A percentile compares a stretch with the other conserved stretches of the same genome.
Conservation (phyloP, 2,797 vertebrate genomes). For the Thamnophis elegans region DNA sequence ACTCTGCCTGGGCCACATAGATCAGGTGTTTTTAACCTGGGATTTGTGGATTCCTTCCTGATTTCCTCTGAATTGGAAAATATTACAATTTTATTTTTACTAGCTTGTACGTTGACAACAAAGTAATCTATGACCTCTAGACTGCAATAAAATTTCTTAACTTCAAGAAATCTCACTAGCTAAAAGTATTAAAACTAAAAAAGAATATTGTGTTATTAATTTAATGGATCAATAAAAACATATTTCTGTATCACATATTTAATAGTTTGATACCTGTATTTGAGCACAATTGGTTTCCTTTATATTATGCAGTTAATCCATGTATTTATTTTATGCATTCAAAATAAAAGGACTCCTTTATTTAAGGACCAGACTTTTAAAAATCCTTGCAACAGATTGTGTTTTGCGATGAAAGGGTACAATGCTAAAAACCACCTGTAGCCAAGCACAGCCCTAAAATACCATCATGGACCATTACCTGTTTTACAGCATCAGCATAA, state of each 20-base stretch:
- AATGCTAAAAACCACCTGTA: background rate
- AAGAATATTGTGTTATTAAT: background rate
- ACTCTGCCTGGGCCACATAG: background rate
- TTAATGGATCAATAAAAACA: background rate
- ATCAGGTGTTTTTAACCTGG: background rate
- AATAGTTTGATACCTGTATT: background rate
- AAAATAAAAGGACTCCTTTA: background rate
- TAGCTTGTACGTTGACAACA: background rate
- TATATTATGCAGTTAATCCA: background rate
- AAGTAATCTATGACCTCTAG: background rate
- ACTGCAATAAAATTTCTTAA: background rate
- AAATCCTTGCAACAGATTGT: background rate
- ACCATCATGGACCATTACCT: constrained; percentile 75
- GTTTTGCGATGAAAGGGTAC: fast-evolving
- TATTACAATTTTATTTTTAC: background rate
- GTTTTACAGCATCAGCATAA: constrained; percentile 95
- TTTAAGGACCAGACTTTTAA: background rate
- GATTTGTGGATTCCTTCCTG: background rate
- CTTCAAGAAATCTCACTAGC: background rate
- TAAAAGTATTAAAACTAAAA: background rate
- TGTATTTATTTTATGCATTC: background rate
- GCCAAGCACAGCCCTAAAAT: background rate
- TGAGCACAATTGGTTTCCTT: background rate
- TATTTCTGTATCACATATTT: background rate
- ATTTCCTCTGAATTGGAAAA: background rate